Conservation (phyloP, 1,140 invertebrate genomes). For the Zaprionus kolodkinae region DNA sequence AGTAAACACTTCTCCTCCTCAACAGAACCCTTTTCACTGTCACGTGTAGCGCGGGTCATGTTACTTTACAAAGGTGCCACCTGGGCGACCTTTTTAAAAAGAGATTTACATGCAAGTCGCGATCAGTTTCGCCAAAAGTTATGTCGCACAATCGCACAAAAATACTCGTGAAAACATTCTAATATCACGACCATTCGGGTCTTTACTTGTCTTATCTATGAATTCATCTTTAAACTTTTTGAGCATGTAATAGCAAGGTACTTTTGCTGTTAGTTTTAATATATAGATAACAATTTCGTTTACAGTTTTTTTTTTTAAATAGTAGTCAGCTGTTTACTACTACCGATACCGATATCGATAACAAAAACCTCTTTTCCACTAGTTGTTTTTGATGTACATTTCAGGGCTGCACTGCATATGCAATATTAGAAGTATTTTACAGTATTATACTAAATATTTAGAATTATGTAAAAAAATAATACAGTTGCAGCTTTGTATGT, state of each 20-base stretch:
- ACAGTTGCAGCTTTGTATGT: background rate
- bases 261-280: background rate
- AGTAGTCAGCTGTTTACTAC: constrained; percentile 15
- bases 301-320: background rate
- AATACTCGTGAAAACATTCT: background rate
- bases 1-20: constrained; percentile 52
- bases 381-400: background rate
- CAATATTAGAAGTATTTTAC: background rate
- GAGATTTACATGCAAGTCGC: constrained; percentile 9
- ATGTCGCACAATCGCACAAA: background rate
- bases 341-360: constrained; percentile 24
- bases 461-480: background rate
- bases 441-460: background rate
- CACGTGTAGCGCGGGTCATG: constrained; percentile 25
- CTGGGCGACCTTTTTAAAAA: background rate
- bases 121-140: background rate
- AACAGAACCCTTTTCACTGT: background rate
- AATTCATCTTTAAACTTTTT: background rate
- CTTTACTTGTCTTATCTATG: background rate
- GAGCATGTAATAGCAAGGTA: background rate
- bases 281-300: constrained; percentile 33
- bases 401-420: background rate
- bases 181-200: background rate
- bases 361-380: background rate
- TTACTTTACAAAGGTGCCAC: constrained; percentile 5